phyloP scores from a whole-genome alignment of 2,113 vertebrate species.

The Sphaerodactylus townsendi region DNA sequence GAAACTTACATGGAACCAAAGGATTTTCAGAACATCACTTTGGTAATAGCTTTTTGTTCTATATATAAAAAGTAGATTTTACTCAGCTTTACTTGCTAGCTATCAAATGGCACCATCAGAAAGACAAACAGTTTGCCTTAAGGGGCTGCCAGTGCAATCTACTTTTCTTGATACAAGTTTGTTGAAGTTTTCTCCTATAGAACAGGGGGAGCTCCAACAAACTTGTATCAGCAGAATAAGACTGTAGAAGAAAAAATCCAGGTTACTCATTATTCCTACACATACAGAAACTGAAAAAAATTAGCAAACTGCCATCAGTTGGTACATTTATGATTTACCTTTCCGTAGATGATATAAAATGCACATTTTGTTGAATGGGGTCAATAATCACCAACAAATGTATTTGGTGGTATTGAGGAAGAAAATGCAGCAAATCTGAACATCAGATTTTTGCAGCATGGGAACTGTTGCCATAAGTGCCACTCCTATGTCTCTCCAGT shows the following conservation, averaged over 20 bases:
- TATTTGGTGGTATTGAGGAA: too few species aligned
- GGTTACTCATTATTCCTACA: neutral
- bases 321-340: neutral
- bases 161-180: neutral
- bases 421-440: too few species aligned
- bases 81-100: neutral
- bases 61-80: slow-evolving; percentile 4
- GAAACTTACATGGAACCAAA: slow-evolving; percentile 24
- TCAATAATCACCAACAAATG: neutral
- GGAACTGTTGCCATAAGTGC: too few species aligned
- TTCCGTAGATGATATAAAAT: neutral
- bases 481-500: too few species aligned
- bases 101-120: neutral
- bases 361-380: neutral
- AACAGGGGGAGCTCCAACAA: too few species aligned
- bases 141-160: neutral
- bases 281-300: neutral
- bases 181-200: neutral
- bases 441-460: too few species aligned
- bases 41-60: neutral
- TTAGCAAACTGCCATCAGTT: neutral
- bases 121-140: neutral
- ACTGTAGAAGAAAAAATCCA: neutral
- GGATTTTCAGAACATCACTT: neutral
- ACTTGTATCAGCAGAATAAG: neutral